Base-by-base conservation (phyloP, 2,113 vertebrate species). In the Percina caprodes region DNA sequence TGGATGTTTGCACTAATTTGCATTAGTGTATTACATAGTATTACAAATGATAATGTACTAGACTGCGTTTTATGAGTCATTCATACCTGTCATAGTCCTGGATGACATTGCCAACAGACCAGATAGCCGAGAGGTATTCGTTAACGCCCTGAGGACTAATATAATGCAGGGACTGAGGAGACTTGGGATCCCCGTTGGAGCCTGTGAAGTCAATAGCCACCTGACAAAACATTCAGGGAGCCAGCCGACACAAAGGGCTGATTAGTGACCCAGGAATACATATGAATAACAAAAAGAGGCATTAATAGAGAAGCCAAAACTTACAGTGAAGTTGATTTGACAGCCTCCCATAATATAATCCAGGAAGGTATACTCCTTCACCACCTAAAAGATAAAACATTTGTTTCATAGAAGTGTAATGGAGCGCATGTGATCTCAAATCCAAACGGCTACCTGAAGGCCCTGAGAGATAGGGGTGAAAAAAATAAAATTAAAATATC, bases 291-390 rank as follows among this genome's bases (percentile, higher is more conserved):
- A 14, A 11, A 63, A 11, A 30, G 3, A n/a, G 0, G 2, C 16
- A 26, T 56, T 33, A 18, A 49, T 6, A 19, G 1, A 78, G 11
- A 48, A 52, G 26, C 4, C 0, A 16, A 21, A 21, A 96, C 98
- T 97, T 93, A 99, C 98, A 6, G 96, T 99, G 87, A 99, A 99
- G 94, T 98, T 99, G 89, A 99, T 93, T 79, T 99, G 97, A 90
- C 97, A 99, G 9, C 98, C 98, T 82, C 98, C 98, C 97, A 99
- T 99, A 69, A 99, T 92, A 77, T 99, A 99, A 92, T 99, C 98
- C 78, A 99, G 94, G 88, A 99, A 99, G 0, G 96, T 96, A 72
- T 96, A 99, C 90, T 98, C 97, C 84, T 96, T 95, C 84, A 95
- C 95, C 78, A 99, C 95, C 98, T 99, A 12, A 7, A 59, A 39